Conservation (phyloP, 2,888 invertebrate genomes). For the Drosophila acutilabella region DNA sequence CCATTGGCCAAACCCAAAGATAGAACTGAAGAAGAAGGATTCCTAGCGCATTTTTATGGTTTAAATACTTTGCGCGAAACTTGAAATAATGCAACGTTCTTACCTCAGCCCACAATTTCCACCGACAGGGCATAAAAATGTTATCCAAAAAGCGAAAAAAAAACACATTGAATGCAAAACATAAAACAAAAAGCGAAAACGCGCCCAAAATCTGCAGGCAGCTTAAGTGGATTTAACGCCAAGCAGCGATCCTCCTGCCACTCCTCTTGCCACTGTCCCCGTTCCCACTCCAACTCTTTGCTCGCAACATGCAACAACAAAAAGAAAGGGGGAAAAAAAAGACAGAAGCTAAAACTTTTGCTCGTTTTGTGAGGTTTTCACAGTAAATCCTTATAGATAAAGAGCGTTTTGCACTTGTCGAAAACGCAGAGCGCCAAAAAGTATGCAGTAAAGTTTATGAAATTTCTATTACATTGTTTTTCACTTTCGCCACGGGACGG, state of each 20-base stretch:
- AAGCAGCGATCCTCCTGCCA: conserved; percentile 18
- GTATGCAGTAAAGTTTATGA: conserved; percentile 64
- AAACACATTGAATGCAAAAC: conserved; percentile 18
- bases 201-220: conserved; percentile 64
- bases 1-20: conserved; percentile 45
- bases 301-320: conserved; percentile 47
- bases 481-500: conserved; percentile 63
- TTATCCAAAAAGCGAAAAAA: conserved; percentile 12
- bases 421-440: conserved; percentile 50
- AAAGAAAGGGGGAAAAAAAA: conserved; percentile 14
- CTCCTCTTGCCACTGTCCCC: too few species aligned
- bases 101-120: conserved; percentile 2
- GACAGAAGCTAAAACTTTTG: conserved; percentile 35
- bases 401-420: conserved; percentile 68
- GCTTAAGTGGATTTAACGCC: conserved; percentile 71
- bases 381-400: conserved; percentile 68
- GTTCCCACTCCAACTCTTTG: neutral
- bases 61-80: conserved; percentile 69
- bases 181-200: conserved; percentile 58
- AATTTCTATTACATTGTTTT: conserved; percentile 74
- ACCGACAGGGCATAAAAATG: conserved; percentile 51
- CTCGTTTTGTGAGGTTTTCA: conserved; percentile 38
- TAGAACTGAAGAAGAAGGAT: conserved; percentile 38
- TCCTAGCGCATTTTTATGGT: conserved; percentile 62
- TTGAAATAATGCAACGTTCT: conserved; percentile 66